phyloP scores from a whole-genome alignment of 2,797 vertebrate species.

The Myotis vivesi region DNA sequence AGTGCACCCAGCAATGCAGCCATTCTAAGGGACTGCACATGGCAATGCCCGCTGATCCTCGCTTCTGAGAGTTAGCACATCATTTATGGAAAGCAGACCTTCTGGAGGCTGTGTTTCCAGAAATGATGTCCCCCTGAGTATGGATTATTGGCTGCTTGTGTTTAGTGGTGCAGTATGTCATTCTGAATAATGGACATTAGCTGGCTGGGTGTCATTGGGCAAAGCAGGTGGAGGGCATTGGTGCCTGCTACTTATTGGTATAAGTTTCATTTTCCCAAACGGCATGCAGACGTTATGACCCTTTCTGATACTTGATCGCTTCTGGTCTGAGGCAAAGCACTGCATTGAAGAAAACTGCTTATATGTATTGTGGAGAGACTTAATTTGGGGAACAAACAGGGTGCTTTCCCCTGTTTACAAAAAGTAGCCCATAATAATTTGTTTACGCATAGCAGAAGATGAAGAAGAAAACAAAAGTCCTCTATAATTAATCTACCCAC shows the following conservation, averaged over 20 bases:
- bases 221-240: not conserved
- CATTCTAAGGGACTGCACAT: not conserved
- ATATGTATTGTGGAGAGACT: not conserved
- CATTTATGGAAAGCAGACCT: slow-evolving; percentile 3
- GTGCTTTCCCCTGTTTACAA: not conserved
- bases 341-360: slow-evolving; percentile 17
- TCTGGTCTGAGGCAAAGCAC: slow-evolving; percentile 37
- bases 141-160: slow-evolving; percentile 7
- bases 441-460: not conserved
- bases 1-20: not conserved
- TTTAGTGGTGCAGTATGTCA: slow-evolving; percentile 10
- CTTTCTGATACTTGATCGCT: slow-evolving; percentile 20
- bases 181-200: slow-evolving; percentile 39
- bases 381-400: not conserved
- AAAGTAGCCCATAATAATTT: not conserved
- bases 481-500: slow-evolving; percentile 32
- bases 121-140: not conserved
- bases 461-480: slow-evolving; percentile 38
- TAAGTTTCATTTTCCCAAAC: slow-evolving; percentile 46
- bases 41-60: not conserved
- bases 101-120: slow-evolving; percentile 29
- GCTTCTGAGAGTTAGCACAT: not conserved
- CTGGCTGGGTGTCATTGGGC: not conserved
- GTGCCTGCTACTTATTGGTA: slow-evolving; percentile 5
- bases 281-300: not conserved